phyloP scores from a whole-genome alignment of 2,113 vertebrate genomes.

The Tapirus terrestris region DNA sequence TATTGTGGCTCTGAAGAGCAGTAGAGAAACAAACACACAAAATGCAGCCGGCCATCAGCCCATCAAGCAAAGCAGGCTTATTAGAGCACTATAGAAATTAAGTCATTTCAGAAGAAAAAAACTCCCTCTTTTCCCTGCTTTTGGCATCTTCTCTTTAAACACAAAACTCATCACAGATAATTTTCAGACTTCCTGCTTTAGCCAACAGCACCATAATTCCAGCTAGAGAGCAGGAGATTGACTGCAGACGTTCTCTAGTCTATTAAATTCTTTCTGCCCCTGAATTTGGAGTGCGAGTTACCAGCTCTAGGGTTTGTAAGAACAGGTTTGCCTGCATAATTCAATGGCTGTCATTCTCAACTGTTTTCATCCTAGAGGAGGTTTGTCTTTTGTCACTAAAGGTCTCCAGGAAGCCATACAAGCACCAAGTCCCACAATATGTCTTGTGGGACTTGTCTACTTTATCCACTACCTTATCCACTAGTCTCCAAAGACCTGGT shows the following conservation, averaged over 20 bases:
- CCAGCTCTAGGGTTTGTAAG: neutral
- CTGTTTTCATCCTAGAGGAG: neutral
- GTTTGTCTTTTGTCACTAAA: neutral
- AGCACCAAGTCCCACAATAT: neutral
- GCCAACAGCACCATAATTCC: neutral
- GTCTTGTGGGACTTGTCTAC: no score
- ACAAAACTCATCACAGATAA: conserved; percentile 33
- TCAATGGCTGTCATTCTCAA: neutral
- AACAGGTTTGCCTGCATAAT: neutral
- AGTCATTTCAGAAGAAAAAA: conserved; percentile 58
- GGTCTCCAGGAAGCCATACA: neutral
- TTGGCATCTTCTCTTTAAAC: conserved; percentile 51
- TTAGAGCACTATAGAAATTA: conserved; percentile 72
- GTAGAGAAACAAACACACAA: conserved; percentile 62
- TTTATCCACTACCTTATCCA: no score
- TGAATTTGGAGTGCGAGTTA: conserved; percentile 31
- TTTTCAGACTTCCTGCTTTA: conserved; percentile 47
- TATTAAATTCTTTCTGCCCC: neutral
- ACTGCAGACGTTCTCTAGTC: neutral
- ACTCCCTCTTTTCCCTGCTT: neutral
- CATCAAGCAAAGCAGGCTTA: conserved; percentile 68
- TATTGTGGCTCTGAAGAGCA: conserved; percentile 65
- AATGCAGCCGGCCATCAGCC: conserved; percentile 32
- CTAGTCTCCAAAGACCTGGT: neutral
- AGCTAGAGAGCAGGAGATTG: neutral